These are phyloP conservation scores for Pandion haliaetus DNA, from an alignment of 2,113 vertebrate species.

Conservation along the genomic window DNA sequence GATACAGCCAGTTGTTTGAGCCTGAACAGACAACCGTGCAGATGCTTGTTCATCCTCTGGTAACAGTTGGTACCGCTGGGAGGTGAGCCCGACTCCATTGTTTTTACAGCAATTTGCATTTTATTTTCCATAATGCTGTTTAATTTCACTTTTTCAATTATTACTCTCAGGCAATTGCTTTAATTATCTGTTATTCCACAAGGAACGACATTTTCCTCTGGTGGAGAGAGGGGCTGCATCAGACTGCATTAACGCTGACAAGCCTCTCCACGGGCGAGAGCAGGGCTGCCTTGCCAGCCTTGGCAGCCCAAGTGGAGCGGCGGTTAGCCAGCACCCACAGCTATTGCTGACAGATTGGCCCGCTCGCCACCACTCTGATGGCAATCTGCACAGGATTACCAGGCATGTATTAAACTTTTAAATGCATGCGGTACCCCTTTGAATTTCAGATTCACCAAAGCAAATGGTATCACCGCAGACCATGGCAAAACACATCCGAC, in stretches of 20 bases:
- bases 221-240: slow-evolving; percentile 44
- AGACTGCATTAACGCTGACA: slow-evolving; percentile 34
- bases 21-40: background rate
- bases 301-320: slow-evolving; percentile 56
- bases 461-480: slow-evolving; percentile 45
- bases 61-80: slow-evolving; percentile 33
- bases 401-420: slow-evolving; percentile 8
- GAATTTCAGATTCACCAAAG: slow-evolving; percentile 51
- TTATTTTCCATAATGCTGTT: slow-evolving; percentile 61
- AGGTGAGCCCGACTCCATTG: slow-evolving; percentile 31
- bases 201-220: slow-evolving; percentile 67
- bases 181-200: slow-evolving; percentile 72
- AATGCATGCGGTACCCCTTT: background rate
- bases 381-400: slow-evolving; percentile 65
- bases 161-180: slow-evolving; percentile 71
- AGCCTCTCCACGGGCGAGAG: slow-evolving; percentile 52
- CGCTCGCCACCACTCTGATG: slow-evolving; percentile 13
- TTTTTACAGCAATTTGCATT: slow-evolving; percentile 68
- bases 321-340: slow-evolving; percentile 58
- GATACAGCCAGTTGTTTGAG: background rate
- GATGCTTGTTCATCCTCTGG: background rate
- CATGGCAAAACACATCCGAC: background rate
- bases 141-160: slow-evolving; percentile 72
- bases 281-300: slow-evolving; percentile 31
- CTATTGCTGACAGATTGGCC: slow-evolving; percentile 62